Evolutionary conservation across 2,797 vertebrate genomes (phyloP), one percentile per base, ranked within the genome.

Genomic region (Molossus alvarezi): DNA sequence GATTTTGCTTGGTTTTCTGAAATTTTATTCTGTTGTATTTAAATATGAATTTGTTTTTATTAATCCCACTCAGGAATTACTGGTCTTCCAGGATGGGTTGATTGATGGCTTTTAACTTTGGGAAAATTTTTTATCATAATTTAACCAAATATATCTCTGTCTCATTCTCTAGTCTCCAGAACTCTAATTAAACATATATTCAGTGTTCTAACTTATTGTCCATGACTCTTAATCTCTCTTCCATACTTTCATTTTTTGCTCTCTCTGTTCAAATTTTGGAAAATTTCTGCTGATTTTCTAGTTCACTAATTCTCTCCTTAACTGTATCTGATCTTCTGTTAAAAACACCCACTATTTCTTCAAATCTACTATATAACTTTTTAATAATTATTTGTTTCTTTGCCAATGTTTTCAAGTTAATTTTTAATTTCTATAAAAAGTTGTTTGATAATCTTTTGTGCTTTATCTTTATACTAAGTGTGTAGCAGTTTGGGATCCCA

Each of bases 301-400:
- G 72, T 85, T 89, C 69, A 93, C 33, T 37, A 67, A 20, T 60
- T 88, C 37, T 93, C 41, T 93, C 60, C 37, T 84, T 41, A 65
- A 7, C 25, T 71, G 11, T 77, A 17, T 53, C 65, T 71, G 53
- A 57, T 37, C 4, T 62, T 53, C 25, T 65, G 29, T 51, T 92
- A 90, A 90, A 57, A 10, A 48, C 6, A n/a, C 6, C 9, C 45
- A 21, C 1, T 87, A 41, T 58, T 71, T 33, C 76, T 75, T 17
- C 1, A 57, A 65, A 83, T 72, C 65, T 89, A 10, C 29, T 65
- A 53, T 10, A 25, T 76, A 18, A 14, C n/a, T 83, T 90, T 90
- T 80, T 57, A 33, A 62, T 25, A 41, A 75, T 80, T 67, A 71
- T 27, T 3, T 76, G 27, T 29, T 55, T 75, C 57, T 85, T 95